Evolutionary conservation across 2,797 vertebrate species (phyloP).

Genomic region (Perdix hodgsoniae): DNA sequence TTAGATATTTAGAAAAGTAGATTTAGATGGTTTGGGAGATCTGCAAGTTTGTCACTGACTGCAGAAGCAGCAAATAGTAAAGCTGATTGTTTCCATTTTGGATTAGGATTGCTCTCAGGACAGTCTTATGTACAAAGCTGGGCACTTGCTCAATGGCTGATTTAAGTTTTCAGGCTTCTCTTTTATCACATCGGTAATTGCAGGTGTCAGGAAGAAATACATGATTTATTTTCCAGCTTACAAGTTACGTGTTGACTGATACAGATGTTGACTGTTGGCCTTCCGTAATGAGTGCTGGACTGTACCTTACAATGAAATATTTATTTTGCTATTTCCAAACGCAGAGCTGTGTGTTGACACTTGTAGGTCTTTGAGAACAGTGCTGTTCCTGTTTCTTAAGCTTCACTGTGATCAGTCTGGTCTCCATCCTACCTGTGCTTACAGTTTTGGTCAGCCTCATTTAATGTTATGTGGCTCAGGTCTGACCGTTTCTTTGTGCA

Average conservation of each 20-base stretch:
- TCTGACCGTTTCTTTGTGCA: not conserved
- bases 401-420: not conserved
- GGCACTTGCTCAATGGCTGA: not conserved
- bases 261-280: not conserved
- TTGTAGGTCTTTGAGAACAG: not conserved
- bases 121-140: not conserved
- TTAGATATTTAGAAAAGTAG: not conserved
- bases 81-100: not conserved
- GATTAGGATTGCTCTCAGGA: not conserved
- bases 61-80: not conserved
- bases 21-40: not conserved
- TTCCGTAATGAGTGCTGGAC: not conserved
- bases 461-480: not conserved
- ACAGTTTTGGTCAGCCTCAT: not conserved
- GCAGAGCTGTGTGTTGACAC: not conserved
- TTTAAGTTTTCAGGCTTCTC: not conserved
- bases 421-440: not conserved
- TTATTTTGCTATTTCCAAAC: not conserved
- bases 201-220: not conserved
- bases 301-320: not conserved
- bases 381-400: not conserved
- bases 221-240: not conserved
- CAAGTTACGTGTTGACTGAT: not conserved
- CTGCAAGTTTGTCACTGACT: not conserved
- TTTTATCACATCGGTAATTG: not conserved